A percentile compares a stretch with the other conserved stretches of the same genome.
Conservation (phyloP, 2,888 invertebrate species). For the Cerastis leucographa region DNA sequence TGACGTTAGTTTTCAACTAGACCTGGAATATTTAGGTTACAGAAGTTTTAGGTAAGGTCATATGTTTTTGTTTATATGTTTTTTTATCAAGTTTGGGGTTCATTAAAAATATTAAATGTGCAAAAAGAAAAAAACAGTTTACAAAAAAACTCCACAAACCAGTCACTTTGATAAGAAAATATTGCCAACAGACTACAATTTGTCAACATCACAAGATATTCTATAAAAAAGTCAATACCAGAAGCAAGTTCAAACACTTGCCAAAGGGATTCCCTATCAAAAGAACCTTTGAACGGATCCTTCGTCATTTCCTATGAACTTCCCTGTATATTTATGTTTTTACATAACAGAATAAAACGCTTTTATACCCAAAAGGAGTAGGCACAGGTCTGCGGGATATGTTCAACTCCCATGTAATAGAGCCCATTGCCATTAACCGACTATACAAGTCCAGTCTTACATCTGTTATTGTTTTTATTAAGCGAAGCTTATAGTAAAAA, state of each 20-base stretch:
- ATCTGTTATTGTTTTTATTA: neutral
- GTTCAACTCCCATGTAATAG: neutral
- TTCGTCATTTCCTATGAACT: conserved; percentile 42
- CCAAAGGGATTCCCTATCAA: conserved; percentile 52
- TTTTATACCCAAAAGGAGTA: neutral
- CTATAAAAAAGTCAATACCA: conserved; percentile 24
- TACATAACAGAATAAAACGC: conserved; percentile 1
- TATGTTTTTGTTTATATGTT: neutral
- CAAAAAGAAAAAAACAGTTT: neutral
- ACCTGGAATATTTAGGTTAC: neutral
- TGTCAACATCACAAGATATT: neutral
- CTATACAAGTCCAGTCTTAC: neutral
- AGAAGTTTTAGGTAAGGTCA: neutral
- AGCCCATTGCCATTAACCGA: neutral
- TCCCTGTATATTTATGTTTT: conserved; percentile 21
- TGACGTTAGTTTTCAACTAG: neutral
- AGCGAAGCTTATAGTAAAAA: no score
- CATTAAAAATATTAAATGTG: neutral
- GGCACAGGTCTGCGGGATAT: neutral
- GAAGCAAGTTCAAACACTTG: conserved; percentile 29
- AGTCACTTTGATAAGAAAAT: neutral
- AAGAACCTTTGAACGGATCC: conserved; percentile 49
- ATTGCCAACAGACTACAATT: neutral
- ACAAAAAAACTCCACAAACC: neutral
- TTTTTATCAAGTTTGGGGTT: neutral